Conservation (phyloP, 2,113 vertebrate genomes). For the Excalfactoria chinensis region DNA sequence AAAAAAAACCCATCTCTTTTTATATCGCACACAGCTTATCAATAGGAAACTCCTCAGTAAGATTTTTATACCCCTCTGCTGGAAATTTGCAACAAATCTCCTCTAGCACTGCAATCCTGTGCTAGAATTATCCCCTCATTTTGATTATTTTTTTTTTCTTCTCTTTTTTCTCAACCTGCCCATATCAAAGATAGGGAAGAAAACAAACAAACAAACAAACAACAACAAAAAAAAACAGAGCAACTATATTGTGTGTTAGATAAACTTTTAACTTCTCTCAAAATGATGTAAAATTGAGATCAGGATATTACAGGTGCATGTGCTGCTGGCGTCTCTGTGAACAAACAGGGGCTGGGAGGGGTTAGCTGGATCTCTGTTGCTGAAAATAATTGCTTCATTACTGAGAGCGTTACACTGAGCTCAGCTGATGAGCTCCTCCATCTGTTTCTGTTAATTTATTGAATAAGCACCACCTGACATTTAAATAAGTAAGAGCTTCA, state of each 20-base stretch:
- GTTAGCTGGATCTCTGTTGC: constrained; percentile 39
- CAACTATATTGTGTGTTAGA: constrained; percentile 32
- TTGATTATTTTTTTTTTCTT: background rate
- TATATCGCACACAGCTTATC: constrained; percentile 54
- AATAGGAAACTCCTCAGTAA: constrained; percentile 44
- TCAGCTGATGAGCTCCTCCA: constrained; percentile 48
- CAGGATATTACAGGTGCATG: background rate
- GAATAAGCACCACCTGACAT: constrained; percentile 55
- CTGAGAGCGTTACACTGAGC: constrained; percentile 38
- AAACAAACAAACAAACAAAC: no score
- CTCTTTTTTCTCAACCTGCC: constrained; percentile 3
- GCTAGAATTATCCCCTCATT: background rate
- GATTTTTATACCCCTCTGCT: constrained; percentile 40
- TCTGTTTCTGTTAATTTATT: constrained; percentile 68
- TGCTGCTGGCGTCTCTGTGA: background rate
- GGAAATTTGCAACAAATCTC: constrained; percentile 29
- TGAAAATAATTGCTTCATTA: constrained; percentile 74
- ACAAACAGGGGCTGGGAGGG: background rate
- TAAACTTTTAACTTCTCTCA: constrained; percentile 59
- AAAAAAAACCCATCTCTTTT: background rate
- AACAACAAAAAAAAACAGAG: constrained; percentile 26
- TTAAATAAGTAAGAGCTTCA: constrained; percentile 17
- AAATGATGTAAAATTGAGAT: constrained; percentile 52
- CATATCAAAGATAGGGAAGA: constrained; percentile 30
- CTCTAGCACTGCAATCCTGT: background rate